These are phyloP conservation scores for Stigmatopora nigra DNA, from an alignment of 2,113 vertebrate species.

Conservation along the genomic window DNA sequence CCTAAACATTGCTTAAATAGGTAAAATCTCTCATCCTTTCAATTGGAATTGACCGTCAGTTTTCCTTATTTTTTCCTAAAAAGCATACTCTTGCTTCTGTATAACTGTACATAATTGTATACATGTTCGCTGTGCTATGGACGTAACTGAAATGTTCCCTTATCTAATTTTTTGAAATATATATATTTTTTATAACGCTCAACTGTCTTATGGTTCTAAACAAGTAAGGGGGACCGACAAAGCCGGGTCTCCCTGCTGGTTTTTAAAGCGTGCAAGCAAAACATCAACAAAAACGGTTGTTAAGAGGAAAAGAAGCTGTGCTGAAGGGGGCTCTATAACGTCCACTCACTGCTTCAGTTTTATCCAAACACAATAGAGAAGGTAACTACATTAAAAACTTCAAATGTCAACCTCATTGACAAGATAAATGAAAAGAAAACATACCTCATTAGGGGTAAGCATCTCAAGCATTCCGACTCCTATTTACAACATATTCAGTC, in stretches of 20 bases:
- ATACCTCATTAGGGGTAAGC: slow-evolving; percentile 87
- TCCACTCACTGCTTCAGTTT: background rate
- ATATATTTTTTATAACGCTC: too few species aligned
- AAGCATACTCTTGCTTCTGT: too few species aligned
- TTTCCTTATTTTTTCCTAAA: too few species aligned
- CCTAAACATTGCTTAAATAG: too few species aligned
- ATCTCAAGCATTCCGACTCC: slow-evolving; percentile 80
- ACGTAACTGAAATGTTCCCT: too few species aligned
- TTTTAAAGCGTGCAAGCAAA: background rate
- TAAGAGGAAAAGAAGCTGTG: background rate
- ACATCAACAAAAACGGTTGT: background rate
- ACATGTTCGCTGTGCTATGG: too few species aligned
- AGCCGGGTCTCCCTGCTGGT: background rate
- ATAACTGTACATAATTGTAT: too few species aligned
- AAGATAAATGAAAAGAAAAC: slow-evolving; percentile 12
- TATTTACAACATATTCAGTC: slow-evolving; percentile 19
- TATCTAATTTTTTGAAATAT: too few species aligned
- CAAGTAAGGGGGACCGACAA: too few species aligned
- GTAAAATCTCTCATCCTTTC: too few species aligned
- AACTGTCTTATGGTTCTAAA: too few species aligned
- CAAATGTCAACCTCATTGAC: background rate
- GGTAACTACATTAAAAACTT: background rate
- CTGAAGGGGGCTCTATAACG: background rate
- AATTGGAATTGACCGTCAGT: too few species aligned
- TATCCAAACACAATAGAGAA: background rate